Evolutionary conservation across 2,113 vertebrate genomes (phyloP).

Genomic region (Haemorhous mexicanus): DNA sequence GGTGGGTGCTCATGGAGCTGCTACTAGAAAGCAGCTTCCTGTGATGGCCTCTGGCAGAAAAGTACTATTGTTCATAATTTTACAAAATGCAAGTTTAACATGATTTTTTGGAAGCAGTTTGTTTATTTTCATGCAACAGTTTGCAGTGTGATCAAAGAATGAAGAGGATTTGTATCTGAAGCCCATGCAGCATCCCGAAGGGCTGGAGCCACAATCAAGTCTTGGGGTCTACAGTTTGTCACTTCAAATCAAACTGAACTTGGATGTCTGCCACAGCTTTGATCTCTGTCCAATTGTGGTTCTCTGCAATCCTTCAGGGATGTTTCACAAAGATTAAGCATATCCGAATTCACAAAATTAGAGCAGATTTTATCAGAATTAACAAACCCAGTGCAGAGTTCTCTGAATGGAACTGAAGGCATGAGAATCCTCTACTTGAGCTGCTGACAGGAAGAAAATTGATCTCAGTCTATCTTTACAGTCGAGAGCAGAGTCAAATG

Average conservation of each 20-base stretch:
- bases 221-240: not conserved
- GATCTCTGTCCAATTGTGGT: not conserved
- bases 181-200: not conserved
- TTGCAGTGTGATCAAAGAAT: not conserved
- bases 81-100: not conserved
- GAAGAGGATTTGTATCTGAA: not conserved
- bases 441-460: slow-evolving; percentile 5
- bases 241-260: slow-evolving; percentile 20
- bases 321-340: not conserved
- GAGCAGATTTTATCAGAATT: slow-evolving; percentile 39
- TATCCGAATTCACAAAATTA: slow-evolving; percentile 14
- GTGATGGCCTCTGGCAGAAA: not conserved
- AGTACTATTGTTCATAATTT: not conserved
- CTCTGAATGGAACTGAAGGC: not conserved
- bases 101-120: not conserved
- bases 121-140: not conserved
- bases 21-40: not conserved
- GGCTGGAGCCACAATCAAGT: not conserved
- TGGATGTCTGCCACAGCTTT: not conserved
- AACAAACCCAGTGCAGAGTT: not conserved
- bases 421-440: not conserved
- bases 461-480: not conserved
- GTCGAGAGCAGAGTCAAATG: slow-evolving; percentile 13
- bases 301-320: not conserved
- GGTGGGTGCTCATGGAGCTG: not conserved